These are phyloP conservation scores for Fregetta grallaria DNA, from an alignment of 2,113 vertebrate species.

Conservation along the genomic window DNA sequence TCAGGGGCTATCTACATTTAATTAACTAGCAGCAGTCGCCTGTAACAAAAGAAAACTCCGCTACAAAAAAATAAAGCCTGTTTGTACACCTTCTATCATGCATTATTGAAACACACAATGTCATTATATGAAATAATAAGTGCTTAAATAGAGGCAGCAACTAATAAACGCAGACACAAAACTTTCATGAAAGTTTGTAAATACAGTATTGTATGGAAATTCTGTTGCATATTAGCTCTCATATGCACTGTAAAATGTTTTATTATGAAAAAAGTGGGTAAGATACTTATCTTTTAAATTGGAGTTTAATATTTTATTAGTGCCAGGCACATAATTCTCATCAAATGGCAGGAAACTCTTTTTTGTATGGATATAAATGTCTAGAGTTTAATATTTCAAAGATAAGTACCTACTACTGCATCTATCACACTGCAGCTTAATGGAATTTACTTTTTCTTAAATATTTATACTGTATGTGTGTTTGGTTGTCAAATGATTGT, in stretches of 20 bases:
- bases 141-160: slow-evolving; percentile 53
- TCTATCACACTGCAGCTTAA: slow-evolving; percentile 79
- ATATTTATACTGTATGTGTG: slow-evolving; percentile 81
- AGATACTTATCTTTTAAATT: slow-evolving; percentile 91
- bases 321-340: slow-evolving; percentile 86
- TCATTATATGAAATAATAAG: slow-evolving; percentile 71
- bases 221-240: slow-evolving; percentile 75
- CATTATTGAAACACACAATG: slow-evolving; percentile 70
- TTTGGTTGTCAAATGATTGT: slow-evolving; percentile 73
- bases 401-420: slow-evolving; percentile 80
- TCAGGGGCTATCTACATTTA: slow-evolving; percentile 73
- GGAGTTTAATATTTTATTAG: slow-evolving; percentile 93
- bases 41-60: slow-evolving; percentile 59
- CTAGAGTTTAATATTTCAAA: slow-evolving; percentile 85
- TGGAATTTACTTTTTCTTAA: slow-evolving; percentile 86
- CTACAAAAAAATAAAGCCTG: slow-evolving; percentile 62
- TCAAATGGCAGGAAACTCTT: slow-evolving; percentile 84
- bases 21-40: slow-evolving; percentile 73
- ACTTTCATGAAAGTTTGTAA: slow-evolving; percentile 86
- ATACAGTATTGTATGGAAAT: slow-evolving; percentile 85
- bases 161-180: slow-evolving; percentile 69
- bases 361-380: slow-evolving; percentile 86
- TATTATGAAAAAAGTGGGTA: slow-evolving; percentile 86
- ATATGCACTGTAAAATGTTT: slow-evolving; percentile 80
- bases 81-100: slow-evolving; percentile 68